phyloP scores from a whole-genome alignment of 1,140 invertebrate genomes.

The Leucophenga varia region DNA sequence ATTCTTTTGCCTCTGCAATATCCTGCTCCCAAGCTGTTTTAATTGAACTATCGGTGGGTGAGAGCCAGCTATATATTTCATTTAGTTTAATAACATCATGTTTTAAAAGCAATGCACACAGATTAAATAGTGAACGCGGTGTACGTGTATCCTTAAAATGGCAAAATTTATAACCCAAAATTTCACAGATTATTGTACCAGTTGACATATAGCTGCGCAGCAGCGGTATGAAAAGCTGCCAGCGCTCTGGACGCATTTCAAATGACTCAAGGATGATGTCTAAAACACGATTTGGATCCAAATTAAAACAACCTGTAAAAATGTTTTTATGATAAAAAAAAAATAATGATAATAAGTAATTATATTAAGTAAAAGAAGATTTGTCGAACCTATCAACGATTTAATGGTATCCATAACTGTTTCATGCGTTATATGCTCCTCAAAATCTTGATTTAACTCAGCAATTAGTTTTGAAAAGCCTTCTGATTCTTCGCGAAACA shows the following conservation, averaged over 20 bases:
- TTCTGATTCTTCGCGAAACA: constrained; percentile 98
- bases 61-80: constrained; percentile 88
- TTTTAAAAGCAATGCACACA: constrained; percentile 88
- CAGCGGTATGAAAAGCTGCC: constrained; percentile 79
- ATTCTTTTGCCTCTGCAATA: constrained; percentile 82
- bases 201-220: constrained; percentile 85
- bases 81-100: constrained; percentile 82
- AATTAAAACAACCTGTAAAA: constrained; percentile 91
- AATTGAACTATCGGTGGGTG: constrained; percentile 82
- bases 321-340: constrained; percentile 12
- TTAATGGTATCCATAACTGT: constrained; percentile 81
- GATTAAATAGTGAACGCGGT: constrained; percentile 80
- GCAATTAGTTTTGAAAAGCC: constrained; percentile 97
- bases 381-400: constrained; percentile 81
- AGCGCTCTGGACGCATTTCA: constrained; percentile 79
- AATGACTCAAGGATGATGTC: constrained; percentile 97
- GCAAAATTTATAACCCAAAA: constrained; percentile 91
- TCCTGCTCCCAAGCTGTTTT: constrained; percentile 79
- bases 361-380: not conserved
- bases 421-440: constrained; percentile 63
- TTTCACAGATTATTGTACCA: constrained; percentile 82
- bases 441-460: constrained; percentile 90
- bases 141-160: constrained; percentile 73
- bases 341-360: not conserved
- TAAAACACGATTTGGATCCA: constrained; percentile 97